Base-by-base conservation (phyloP, 2,888 invertebrate genomes). In the Tricholauxania praeusta region DNA sequence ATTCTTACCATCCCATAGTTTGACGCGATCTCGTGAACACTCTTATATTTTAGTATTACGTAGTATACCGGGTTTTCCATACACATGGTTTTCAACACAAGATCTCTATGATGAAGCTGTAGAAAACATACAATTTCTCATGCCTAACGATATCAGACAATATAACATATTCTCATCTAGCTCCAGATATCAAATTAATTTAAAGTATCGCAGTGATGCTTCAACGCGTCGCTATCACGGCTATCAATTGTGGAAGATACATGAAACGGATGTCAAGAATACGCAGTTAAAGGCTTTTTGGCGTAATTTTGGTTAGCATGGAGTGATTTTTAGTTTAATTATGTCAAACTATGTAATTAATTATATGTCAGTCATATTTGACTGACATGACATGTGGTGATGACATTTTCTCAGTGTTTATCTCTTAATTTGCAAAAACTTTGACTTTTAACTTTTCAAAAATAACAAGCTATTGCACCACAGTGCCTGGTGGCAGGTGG, bases 201-300 rank as follows among this genome's bases (percentile, higher is more conserved):
- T 79, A 72, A 83, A 83, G 6, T 84, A 82, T 75, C 82, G 84
- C 19, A 84, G 76, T 32, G 72, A 76, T 59, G 75, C 76, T 12
- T 75, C 81, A 4, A 82, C 82, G 69, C 74, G 74, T 17, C 82
- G 83, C 2, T 85, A 86, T 68, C 79, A 76, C 39, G 94, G 94
- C 6, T 90, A 92, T 60, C 94, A 95, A 87, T 84, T 95, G 66
- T 93, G 94, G 93, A 91, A 93, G 83, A 89, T 94, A 32, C 86
- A 86, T 66, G 85, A 82, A 74, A 84, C 81, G 8, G 75, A 84
- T 28, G 72, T 84, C 15, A 65, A 17, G 1, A 77, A 78, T 71
- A 72, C 71, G 17, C 22, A 70, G 22, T 71, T 84, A 12, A 77
- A 78, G 17, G 62, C 68, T 14, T 82, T 84, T 67, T 80, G 82